Conservation (phyloP, 1,140 invertebrate species). For the Sycophila sp. region DNA sequence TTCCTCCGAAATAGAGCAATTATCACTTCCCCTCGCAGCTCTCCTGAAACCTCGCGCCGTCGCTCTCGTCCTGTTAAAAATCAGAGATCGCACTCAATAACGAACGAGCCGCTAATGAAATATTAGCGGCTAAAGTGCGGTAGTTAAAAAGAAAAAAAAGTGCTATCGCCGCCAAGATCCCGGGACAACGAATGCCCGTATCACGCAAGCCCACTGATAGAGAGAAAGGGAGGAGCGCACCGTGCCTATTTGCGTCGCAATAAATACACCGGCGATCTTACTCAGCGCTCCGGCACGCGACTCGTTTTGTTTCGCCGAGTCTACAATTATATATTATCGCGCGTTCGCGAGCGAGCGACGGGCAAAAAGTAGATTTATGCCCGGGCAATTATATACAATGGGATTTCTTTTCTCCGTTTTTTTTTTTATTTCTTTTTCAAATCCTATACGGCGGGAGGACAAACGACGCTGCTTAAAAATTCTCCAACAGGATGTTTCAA, state of each 20-base stretch:
- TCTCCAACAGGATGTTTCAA: no score
- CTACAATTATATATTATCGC: slow-evolving; percentile 1
- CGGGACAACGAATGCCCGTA: slow-evolving; percentile 49
- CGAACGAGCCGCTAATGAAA: slow-evolving; percentile 42
- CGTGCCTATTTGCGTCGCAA: slow-evolving; percentile 36
- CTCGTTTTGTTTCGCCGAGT: slow-evolving; percentile 31
- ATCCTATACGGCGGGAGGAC: neutral
- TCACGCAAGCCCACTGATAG: slow-evolving; percentile 47
- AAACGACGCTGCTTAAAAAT: no score
- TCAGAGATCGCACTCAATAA: slow-evolving; percentile 7
- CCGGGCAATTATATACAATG: slow-evolving; percentile 31
- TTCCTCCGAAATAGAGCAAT: slow-evolving; percentile 22
- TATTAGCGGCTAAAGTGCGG: slow-evolving; percentile 43
- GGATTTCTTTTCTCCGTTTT: no score
- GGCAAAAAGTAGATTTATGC: slow-evolving; percentile 17
- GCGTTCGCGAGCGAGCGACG: neutral
- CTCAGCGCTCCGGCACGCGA: slow-evolving; percentile 34
- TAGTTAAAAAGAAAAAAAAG: neutral
- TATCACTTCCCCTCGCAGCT: slow-evolving; percentile 11
- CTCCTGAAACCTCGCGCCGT: neutral
- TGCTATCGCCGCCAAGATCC: slow-evolving; percentile 51
- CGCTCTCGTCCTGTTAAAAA: neutral
- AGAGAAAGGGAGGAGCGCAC: slow-evolving; percentile 40
- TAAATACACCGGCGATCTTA: slow-evolving; percentile 36
- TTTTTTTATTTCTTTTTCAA: no score